Evolutionary conservation across 2,797 vertebrate species (phyloP).

Genomic region (Poeciliopsis gracilis): DNA sequence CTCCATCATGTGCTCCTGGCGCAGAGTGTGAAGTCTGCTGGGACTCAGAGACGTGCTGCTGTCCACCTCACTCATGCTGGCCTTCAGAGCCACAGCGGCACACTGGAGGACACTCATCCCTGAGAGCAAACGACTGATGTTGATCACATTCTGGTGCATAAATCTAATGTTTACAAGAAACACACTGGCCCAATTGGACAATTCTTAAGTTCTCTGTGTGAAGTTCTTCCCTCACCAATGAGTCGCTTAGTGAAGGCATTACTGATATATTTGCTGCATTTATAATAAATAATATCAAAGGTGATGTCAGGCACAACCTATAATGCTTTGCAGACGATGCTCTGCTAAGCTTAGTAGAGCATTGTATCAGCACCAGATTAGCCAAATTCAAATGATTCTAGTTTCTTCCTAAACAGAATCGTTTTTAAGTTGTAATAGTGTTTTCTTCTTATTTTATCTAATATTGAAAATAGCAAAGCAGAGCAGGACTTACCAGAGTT

Average conservation of each 20-base stretch:
- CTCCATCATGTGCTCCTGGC: conserved; percentile 82
- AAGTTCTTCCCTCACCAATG: neutral
- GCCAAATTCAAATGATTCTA: neutral
- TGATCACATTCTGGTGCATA: neutral
- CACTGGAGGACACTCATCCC: conserved; percentile 84
- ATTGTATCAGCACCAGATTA: neutral
- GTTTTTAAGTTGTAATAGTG: neutral
- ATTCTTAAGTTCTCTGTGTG: neutral
- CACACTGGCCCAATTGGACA: neutral
- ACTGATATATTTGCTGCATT: neutral
- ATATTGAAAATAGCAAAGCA: neutral
- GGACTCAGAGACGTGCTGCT: neutral
- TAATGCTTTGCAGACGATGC: neutral
- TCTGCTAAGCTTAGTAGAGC: neutral
- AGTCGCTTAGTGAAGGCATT: neutral
- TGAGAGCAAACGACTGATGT: conserved; percentile 47
- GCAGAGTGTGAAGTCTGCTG: conserved; percentile 63
- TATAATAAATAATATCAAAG: neutral
- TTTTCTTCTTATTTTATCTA: neutral
- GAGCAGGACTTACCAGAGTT: conserved; percentile 69
- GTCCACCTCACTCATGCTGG: conserved; percentile 59
- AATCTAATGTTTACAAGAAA: neutral
- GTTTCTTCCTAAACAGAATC: neutral
- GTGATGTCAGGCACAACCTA: neutral
- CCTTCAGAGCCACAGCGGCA: conserved; percentile 77